Evolutionary conservation across 2,888 invertebrate species (phyloP).

Genomic region (Anoncus sp.): DNA sequence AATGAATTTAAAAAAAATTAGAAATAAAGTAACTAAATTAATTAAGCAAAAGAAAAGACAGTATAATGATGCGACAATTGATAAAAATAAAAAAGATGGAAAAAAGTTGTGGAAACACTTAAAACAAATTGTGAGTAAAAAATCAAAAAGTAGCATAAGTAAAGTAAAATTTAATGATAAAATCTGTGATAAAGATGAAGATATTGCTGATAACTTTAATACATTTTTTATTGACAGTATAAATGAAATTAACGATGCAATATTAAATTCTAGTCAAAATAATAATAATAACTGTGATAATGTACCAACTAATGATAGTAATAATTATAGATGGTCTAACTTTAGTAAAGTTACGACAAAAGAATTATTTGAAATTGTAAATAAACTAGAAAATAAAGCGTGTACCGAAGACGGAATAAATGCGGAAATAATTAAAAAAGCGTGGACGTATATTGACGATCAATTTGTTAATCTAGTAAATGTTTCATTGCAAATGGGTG

Average conservation of each 20-base stretch:
- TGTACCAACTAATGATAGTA: conserved; percentile 23
- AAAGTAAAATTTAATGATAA: conserved; percentile 33
- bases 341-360: conserved; percentile 28
- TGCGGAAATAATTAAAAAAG: conserved; percentile 46
- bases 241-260: conserved; percentile 39
- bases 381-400: conserved; percentile 50
- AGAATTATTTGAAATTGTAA: conserved; percentile 37
- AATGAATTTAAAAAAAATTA: conserved; percentile 33
- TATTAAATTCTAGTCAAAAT: conserved; percentile 38
- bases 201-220: too few species aligned
- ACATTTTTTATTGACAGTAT: conserved; percentile 32
- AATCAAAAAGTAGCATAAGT: conserved; percentile 13
- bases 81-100: conserved; percentile 39
- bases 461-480: conserved; percentile 29
- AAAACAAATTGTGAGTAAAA: conserved; percentile 27
- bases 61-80: conserved; percentile 14
- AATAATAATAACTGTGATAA: conserved; percentile 35
- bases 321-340: conserved; percentile 38
- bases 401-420: conserved; percentile 48
- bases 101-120: conserved; percentile 49
- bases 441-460: conserved; percentile 39
- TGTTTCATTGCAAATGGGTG: conserved; percentile 25
- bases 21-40: conserved; percentile 40
- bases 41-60: conserved; percentile 37
- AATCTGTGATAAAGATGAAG: conserved; percentile 10